A percentile compares a stretch with the other conserved stretches of the same genome.
phyloP scores from a whole-genome alignment of 2,113 vertebrate species.

The Clarias gariepinus region DNA sequence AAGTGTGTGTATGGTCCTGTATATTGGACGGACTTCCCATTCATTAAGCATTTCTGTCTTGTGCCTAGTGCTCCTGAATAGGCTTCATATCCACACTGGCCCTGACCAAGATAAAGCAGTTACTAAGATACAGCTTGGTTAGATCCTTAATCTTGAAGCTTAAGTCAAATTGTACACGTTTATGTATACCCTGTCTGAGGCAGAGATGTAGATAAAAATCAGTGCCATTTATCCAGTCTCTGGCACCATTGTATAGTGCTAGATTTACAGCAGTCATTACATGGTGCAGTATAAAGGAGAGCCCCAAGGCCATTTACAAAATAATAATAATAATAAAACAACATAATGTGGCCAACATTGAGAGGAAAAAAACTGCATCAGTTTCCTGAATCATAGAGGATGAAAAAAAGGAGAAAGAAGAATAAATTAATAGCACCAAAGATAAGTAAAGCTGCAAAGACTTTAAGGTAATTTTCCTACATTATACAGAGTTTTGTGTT shows the following conservation, averaged over 20 bases:
- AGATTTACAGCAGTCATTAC: constrained; percentile 52
- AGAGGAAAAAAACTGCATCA: background rate
- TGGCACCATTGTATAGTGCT: constrained; percentile 23
- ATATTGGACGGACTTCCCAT: background rate
- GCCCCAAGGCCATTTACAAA: constrained; percentile 14
- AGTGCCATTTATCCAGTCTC: constrained; percentile 35
- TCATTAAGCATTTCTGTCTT: background rate
- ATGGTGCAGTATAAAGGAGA: constrained; percentile 41
- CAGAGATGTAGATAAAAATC: constrained; percentile 43
- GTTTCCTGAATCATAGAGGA: background rate
- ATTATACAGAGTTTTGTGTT: background rate
- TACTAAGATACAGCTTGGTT: background rate
- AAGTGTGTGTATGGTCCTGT: background rate
- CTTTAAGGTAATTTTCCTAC: background rate
- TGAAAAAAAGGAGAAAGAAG: constrained; percentile 2
- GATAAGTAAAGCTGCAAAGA: background rate
- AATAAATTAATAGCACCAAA: background rate
- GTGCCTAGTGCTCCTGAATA: background rate
- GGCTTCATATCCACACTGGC: background rate
- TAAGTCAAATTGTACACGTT: background rate
- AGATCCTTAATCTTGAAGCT: background rate
- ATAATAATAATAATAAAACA: constrained; percentile 28
- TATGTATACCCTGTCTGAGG: background rate
- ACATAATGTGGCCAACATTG: constrained; percentile 19
- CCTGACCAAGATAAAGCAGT: background rate